Evolutionary conservation across 1,140 invertebrate species (phyloP), one percentile per base, ranked within the genome.

Genomic region (Calliphora vicina): DNA sequence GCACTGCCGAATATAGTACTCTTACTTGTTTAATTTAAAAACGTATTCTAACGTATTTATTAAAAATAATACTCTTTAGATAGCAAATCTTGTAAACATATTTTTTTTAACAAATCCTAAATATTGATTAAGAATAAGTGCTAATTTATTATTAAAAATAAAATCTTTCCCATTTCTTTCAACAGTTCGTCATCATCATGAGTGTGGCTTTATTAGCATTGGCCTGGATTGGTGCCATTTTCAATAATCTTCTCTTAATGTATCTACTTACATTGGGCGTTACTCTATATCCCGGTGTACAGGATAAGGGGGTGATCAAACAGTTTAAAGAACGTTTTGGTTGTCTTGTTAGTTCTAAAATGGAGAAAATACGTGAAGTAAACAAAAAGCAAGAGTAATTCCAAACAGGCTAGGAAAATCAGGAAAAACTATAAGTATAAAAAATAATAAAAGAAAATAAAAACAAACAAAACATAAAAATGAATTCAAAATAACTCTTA

Each of bases 211-310:
- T 97, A 67, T 86, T 93, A 67, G 85, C 93, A n/a, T 88, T 96
- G 82, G 94, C 95, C 42, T 97, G 95, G 95, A 91, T 97, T 88
- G 96, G 96, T 43, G 94, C 94, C 83, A 91, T 93, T 5, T 91
- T 97, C 72, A 95, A 97, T 89, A 97, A 97, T 90, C 90, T 97
- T 50, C 93, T 97, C 83, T 91, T 98, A 15, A 93, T 95, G 72
- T 97, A 97, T 87, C 87, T 96, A 42, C 88, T 94, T 26, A 90
- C 92, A 1, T 88, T 91, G 17, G 86, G 91, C 3, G 80, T 93
- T 29, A 86, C 92, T 23, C 88, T 94, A 84, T 91, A 92, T 89
- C 94, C 94, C 0, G 94, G 94, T 1, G 90, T 92, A 85, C 88
- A 90, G 43, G 88, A 91, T 27, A 90, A 92, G 85, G 91, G 88